Evolutionary conservation across 2,888 invertebrate species (phyloP), one percentile per base, ranked within the genome.

Genomic region (Pseudococcus viburni): DNA sequence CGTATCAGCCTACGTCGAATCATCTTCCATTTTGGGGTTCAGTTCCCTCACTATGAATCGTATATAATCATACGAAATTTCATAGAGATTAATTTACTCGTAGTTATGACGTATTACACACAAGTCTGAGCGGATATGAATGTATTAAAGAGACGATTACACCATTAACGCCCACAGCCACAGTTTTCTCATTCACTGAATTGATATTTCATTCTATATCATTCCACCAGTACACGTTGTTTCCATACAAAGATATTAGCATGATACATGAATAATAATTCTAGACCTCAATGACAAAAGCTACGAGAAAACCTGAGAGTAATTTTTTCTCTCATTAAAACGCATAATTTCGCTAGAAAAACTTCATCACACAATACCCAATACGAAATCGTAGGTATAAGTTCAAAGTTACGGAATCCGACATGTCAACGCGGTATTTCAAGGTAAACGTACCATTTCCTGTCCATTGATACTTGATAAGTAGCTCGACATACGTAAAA

Each of bases 381-480:
- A 33, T 64, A 3, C 15, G 8, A 26, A 83, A 83, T 6, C 80
- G 80, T 46, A 46, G 19, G 46, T 46, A 83, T 46, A 42, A n/a
- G 17, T 83, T 83, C 8, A 26, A 22, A 33, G 26, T 33, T 33
- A 33, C 1, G 8, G n/a, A 42, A 39, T 42, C n/a, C 17, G n/a
- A 7, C n/a, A 0, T 42, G 42, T 42, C 80, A n/a, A 80, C 42
- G n/a, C n/a, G 42, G n/a, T n/a, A 11, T 17, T 22, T 83, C 80
- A 83, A 83, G 80, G 80, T 83, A 19, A 83, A 83, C 11, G 19
- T 33, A 73, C 39, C 1, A 0, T 73, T 73, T 73, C 33, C 73
- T 33, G 73, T 33, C 73, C 7, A 3, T 33, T 33, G 26, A 33
- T 55, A 55, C 1, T 33, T 33, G 26, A 33, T 55, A 55, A 0